Percentiles rank a stretch among this genome's conserved stretches.
Evolutionary conservation across 2,113 vertebrate species (phyloP).

Genomic region (Heterocephalus glaber): DNA sequence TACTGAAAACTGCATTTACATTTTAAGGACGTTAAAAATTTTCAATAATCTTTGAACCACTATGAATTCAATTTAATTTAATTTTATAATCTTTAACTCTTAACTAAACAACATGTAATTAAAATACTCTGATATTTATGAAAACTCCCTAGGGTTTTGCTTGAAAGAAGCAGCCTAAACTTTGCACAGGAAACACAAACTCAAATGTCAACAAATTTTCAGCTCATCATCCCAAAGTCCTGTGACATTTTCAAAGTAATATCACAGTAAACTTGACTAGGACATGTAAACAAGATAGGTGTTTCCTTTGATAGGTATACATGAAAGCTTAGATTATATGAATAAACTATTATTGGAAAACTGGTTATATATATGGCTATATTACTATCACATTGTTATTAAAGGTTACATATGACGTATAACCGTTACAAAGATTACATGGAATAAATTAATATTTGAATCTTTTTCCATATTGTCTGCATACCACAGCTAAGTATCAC

Average conservation of each 20-base stretch:
- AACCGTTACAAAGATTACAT: not conserved
- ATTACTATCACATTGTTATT: not conserved
- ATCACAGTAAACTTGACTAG: not conserved
- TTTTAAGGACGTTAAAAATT: slow-evolving; percentile 4
- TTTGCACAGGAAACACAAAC: slow-evolving; percentile 13
- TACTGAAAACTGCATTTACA: not conserved
- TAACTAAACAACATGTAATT: slow-evolving; percentile 16
- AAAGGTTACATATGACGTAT: not conserved
- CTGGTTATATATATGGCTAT: not conserved
- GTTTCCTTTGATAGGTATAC: not conserved
- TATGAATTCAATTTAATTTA: not conserved
- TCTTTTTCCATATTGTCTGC: not conserved
- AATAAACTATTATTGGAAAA: not conserved
- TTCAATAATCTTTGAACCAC: not conserved
- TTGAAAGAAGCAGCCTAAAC: slow-evolving; percentile 41
- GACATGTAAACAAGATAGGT: not conserved
- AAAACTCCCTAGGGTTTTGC: slow-evolving; percentile 40
- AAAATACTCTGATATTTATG: slow-evolving; percentile 47
- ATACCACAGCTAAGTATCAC: not conserved
- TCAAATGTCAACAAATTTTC: slow-evolving; percentile 69
- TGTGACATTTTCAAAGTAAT: slow-evolving; percentile 59
- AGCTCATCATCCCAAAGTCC: slow-evolving; percentile 30
- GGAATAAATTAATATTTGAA: not conserved
- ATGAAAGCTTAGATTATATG: not conserved
- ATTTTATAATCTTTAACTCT: slow-evolving; percentile 22